These are phyloP conservation scores for Campylomormyrus numenius DNA, from an alignment of 2,113 vertebrate species.

Conservation along the genomic window DNA sequence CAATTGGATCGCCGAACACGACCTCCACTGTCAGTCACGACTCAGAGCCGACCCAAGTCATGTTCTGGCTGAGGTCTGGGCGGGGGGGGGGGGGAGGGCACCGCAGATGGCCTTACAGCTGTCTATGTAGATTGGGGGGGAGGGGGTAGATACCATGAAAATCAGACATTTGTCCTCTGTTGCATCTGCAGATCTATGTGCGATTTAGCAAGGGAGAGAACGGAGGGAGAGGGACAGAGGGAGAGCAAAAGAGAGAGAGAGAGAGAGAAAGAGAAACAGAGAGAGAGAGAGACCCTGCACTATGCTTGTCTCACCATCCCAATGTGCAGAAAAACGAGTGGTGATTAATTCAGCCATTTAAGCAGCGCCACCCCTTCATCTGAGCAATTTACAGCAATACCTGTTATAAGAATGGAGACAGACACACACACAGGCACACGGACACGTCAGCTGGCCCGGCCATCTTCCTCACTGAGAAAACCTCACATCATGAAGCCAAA, in stretches of 20 bases:
- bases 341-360: constrained; percentile 13
- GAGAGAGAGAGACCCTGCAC: neutral
- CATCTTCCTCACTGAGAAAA: neutral
- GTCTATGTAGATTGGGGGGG: neutral
- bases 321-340: neutral
- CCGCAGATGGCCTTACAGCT: neutral
- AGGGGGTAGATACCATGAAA: neutral
- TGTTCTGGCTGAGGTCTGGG: neutral
- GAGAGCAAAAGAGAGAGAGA: neutral
- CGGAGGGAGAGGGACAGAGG: neutral
- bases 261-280: neutral
- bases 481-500: neutral
- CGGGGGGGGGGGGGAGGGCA: neutral
- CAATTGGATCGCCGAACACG: neutral
- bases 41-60: neutral
- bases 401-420: neutral
- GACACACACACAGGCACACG: neutral
- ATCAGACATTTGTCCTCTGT: neutral
- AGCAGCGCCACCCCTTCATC: neutral
- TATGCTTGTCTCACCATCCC: neutral
- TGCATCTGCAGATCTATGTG: neutral
- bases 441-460: neutral
- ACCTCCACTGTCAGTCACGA: neutral
- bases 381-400: neutral
- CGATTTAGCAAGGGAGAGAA: neutral